Evolutionary conservation across 2,888 invertebrate species (phyloP).

Genomic region (Branchipolynoe longqiensis): DNA sequence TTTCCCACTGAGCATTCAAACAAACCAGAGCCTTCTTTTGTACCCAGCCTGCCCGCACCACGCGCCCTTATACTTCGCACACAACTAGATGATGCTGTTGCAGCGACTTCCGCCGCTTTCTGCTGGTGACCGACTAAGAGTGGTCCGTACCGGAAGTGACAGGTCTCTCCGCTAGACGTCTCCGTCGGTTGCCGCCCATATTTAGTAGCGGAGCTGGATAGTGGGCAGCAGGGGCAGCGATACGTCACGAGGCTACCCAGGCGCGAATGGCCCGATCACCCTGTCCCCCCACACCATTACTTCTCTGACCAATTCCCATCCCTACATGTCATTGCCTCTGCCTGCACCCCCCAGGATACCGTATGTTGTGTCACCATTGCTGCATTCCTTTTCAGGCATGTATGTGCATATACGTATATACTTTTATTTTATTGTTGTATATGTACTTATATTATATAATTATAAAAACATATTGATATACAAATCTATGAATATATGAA

Average conservation of each 20-base stretch:
- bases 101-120: constrained; percentile 1
- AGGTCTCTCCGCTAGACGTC: constrained; percentile 15
- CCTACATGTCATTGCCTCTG: not conserved
- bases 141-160: constrained; percentile 1
- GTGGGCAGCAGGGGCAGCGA: not conserved
- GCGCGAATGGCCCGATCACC: not conserved
- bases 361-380: not conserved
- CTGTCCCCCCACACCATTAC: no score
- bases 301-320: not conserved
- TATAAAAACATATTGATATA: no score
- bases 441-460: no score
- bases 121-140: not conserved
- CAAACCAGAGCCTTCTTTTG: no score
- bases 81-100: not conserved
- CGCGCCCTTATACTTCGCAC: no score
- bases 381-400: no score
- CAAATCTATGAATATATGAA: no score
- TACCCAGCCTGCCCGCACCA: no score
- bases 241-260: not conserved
- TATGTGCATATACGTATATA: no score
- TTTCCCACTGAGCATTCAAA: no score
- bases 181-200: constrained; percentile 7
- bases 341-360: not conserved
- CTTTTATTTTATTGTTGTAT: no score
- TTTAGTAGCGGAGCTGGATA: not conserved